Evolutionary conservation across 2,797 vertebrate genomes (phyloP).

Genomic region (Sebastes cheni): DNA sequence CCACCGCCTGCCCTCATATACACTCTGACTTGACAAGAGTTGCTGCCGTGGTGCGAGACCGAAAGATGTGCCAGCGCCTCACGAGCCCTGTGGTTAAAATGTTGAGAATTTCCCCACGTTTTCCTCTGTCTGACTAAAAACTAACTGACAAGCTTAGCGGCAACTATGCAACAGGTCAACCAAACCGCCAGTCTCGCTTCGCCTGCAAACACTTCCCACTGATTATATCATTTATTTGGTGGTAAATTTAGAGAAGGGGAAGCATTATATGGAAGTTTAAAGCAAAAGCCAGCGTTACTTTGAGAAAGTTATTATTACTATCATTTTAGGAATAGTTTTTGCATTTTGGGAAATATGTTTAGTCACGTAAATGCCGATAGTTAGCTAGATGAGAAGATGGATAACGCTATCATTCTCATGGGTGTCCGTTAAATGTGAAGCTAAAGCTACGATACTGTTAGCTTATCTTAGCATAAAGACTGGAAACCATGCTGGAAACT

Average conservation of each 20-base stretch:
- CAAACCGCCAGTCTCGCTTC: fast-evolving
- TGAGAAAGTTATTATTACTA: no score
- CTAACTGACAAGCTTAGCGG: background rate
- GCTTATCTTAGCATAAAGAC: no score
- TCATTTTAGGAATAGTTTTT: no score
- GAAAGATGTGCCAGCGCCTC: background rate
- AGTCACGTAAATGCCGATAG: no score
- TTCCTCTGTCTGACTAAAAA: background rate
- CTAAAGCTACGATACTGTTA: no score
- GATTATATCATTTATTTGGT: background rate
- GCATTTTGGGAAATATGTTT: no score
- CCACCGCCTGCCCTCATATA: background rate
- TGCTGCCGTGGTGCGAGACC: background rate
- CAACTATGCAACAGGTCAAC: background rate
- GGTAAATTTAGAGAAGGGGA: background rate
- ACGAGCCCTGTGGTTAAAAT: conserved; percentile 14
- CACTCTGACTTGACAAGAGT: background rate
- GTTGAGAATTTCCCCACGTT: conserved; percentile 41
- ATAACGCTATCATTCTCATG: no score
- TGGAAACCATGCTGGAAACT: no score
- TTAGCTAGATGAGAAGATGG: no score
- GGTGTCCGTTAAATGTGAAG: no score
- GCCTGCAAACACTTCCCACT: background rate
- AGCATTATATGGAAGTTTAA: background rate
- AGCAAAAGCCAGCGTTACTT: background rate